phyloP scores from a whole-genome alignment of 2,888 invertebrate species.

The Teinopalpus imperialis region DNA sequence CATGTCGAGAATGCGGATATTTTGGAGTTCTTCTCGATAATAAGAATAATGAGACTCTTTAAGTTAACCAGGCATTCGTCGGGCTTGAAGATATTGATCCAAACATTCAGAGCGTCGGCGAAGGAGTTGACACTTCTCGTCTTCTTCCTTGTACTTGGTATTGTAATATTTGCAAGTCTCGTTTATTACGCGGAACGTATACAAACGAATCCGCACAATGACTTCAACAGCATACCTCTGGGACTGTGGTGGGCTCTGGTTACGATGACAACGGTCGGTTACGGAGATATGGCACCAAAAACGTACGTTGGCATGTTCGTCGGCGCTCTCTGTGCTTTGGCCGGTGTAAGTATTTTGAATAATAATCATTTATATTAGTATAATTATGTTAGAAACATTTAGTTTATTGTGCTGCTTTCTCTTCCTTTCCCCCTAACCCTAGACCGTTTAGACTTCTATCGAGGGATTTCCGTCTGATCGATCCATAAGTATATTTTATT shows the following conservation, averaged over 20 bases:
- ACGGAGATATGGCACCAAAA: conserved; percentile 99
- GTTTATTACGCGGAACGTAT: conserved; percentile 99
- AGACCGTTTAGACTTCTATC: too few species aligned
- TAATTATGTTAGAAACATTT: background rate
- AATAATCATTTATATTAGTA: too few species aligned
- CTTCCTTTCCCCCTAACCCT: too few species aligned
- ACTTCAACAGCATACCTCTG: conserved; percentile 98
- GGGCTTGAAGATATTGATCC: conserved; percentile 98
- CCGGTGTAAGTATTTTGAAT: conserved; percentile 88
- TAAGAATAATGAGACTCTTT: conserved; percentile 98
- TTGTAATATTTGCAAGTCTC: conserved; percentile 98
- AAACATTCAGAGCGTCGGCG: conserved; percentile 97
- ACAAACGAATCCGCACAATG: conserved; percentile 96
- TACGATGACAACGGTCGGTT: conserved; percentile 99
- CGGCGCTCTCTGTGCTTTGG: conserved; percentile 97
- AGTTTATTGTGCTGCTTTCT: conserved; percentile 5
- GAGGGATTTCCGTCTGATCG: too few species aligned
- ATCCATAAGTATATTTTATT: too few species aligned
- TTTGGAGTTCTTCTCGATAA: conserved; percentile 98
- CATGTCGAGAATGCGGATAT: conserved; percentile 97
- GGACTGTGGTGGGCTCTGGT: conserved; percentile 99
- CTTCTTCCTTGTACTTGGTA: conserved; percentile 98
- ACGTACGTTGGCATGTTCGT: conserved; percentile 99
- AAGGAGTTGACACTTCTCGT: conserved; percentile 97
- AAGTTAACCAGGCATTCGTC: conserved; percentile 98